A percentile compares a stretch with the other conserved stretches of the same genome.
Conservation (phyloP, 2,113 vertebrate species). For the Scolopax mira region DNA sequence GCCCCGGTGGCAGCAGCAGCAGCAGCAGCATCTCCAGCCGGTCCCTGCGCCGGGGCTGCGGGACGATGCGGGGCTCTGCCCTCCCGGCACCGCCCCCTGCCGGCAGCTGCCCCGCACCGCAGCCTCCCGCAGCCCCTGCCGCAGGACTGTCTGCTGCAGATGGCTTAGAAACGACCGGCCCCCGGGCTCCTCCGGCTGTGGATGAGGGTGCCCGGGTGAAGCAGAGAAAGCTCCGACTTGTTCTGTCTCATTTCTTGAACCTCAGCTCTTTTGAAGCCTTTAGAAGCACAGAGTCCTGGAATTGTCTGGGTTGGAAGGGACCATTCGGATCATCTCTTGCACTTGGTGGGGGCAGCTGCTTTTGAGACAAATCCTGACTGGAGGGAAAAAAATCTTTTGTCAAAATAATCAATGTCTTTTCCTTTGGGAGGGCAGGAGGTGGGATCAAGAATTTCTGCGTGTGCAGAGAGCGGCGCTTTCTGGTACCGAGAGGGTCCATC, state of each 20-base stretch:
- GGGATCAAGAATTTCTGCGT: background rate
- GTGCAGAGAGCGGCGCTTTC: accelerated
- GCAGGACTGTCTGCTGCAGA: background rate
- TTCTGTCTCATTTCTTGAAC: background rate
- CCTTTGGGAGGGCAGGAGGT: background rate
- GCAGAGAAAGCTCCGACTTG: background rate
- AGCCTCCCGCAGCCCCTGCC: background rate
- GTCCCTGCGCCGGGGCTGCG: accelerated
- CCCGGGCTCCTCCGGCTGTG: background rate
- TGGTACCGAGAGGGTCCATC: background rate
- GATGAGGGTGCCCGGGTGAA: background rate
- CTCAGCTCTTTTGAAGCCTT: background rate
- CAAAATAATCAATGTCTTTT: background rate
- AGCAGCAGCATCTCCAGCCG: background rate
- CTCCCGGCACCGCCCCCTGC: slow-evolving; percentile 64
- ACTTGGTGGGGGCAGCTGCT: background rate
- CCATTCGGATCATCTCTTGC: too few relatives aligned
- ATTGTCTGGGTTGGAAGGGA: too few relatives aligned
- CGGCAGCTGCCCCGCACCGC: background rate
- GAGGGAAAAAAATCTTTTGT: background rate
- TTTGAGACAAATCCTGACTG: background rate
- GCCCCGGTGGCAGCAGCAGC: too few relatives aligned
- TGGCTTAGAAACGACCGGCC: background rate
- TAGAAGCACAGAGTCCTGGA: too few relatives aligned
- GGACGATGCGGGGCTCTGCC: background rate